phyloP scores from a whole-genome alignment of 2,888 invertebrate genomes.

The Glaucopsyche alexis region DNA sequence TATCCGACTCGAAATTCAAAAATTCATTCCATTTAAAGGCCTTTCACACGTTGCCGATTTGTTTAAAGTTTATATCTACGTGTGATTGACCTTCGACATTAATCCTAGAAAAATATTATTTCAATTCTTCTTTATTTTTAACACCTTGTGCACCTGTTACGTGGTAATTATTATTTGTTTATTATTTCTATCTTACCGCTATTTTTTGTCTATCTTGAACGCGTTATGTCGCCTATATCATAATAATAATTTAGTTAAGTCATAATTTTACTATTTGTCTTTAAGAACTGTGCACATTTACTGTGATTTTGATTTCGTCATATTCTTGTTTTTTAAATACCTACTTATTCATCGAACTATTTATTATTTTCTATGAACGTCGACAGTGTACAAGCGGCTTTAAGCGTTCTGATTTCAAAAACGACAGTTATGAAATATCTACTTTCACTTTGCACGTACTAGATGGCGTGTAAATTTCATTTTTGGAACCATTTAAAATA shows the following conservation, averaged over 20 bases:
- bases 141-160: slow-evolving; percentile 13
- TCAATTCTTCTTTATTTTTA: background rate
- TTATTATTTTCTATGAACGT: background rate
- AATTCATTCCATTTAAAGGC: background rate
- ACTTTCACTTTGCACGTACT: background rate
- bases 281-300: slow-evolving; percentile 6
- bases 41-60: background rate
- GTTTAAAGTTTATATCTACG: background rate
- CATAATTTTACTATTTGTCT: slow-evolving; percentile 20
- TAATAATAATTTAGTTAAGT: background rate
- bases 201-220: background rate
- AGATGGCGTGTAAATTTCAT: background rate
- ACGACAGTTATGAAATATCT: background rate
- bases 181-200: background rate
- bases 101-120: background rate
- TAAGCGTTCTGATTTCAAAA: background rate
- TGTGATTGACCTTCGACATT: background rate
- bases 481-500: slow-evolving; percentile 9
- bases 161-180: slow-evolving; percentile 7
- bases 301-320: slow-evolving; percentile 17
- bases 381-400: background rate
- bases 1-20: slow-evolving; percentile 15
- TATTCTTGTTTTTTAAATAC: slow-evolving; percentile 8
- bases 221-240: background rate
- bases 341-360: slow-evolving; percentile 9